These are phyloP conservation scores for Limnephilus marmoratus DNA, from an alignment of 2,888 invertebrate species.

Conservation along the genomic window DNA sequence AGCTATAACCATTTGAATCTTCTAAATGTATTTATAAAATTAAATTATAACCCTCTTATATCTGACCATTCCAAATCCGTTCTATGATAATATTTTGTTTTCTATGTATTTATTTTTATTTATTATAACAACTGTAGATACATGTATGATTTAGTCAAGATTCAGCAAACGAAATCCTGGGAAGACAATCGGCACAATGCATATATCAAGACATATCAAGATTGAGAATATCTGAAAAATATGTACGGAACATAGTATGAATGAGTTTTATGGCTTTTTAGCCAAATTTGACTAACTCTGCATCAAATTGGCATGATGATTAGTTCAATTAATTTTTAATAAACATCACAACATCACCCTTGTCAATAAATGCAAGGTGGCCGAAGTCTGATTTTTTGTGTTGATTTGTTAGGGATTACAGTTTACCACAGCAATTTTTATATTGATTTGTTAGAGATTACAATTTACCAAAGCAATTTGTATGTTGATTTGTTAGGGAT, in stretches of 20 bases:
- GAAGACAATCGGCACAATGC: too few species aligned
- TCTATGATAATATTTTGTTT: neutral
- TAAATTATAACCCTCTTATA: neutral
- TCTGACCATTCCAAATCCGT: neutral
- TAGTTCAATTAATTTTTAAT: neutral
- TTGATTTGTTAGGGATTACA: too few species aligned
- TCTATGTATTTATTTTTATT: too few species aligned
- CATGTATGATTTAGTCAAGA: too few species aligned
- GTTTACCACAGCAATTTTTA: too few species aligned
- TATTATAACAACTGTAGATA: too few species aligned
- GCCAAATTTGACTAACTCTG: neutral
- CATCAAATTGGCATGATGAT: neutral
- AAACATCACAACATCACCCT: too few species aligned
- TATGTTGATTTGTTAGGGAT: too few species aligned
- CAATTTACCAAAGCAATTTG: too few species aligned
- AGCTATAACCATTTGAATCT: neutral
- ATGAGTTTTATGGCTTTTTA: neutral
- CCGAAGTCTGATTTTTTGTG: neutral
- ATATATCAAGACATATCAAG: too few species aligned
- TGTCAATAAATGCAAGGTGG: neutral
- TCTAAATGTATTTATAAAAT: neutral
- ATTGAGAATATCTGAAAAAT: neutral
- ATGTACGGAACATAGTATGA: neutral
- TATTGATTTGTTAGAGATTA: too few species aligned
- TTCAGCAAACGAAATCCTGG: too few species aligned